phyloP scores from a whole-genome alignment of 2,113 vertebrate species.

The Charadrius vociferus region DNA sequence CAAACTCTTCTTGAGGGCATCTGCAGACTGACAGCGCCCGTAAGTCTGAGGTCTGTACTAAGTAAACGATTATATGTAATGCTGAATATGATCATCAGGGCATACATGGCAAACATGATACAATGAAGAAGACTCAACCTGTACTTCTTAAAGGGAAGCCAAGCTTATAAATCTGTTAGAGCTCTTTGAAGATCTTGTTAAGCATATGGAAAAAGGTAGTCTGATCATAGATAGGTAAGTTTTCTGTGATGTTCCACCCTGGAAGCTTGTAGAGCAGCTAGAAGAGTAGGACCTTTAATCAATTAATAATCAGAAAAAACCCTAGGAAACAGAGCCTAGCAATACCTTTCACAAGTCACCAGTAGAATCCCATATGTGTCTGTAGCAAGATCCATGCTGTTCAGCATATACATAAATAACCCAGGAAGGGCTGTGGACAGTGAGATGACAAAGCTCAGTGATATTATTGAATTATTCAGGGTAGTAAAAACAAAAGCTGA shows the following conservation, averaged over 20 bases:
- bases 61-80: neutral
- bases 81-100: neutral
- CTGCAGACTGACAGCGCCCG: fast-evolving
- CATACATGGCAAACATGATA: neutral
- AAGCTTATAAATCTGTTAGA: neutral
- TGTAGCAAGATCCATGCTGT: neutral
- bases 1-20: neutral
- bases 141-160: neutral
- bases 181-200: neutral
- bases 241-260: neutral
- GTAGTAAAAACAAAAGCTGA: neutral
- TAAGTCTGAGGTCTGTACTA: neutral
- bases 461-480: conserved; percentile 18
- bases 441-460: neutral
- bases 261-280: neutral
- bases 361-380: neutral
- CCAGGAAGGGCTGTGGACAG: neutral
- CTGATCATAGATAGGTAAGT: neutral
- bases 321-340: neutral
- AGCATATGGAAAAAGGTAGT: neutral
- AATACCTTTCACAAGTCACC: neutral
- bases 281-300: neutral
- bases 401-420: neutral
- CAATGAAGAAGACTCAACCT: neutral
- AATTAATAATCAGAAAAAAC: neutral